These are phyloP conservation scores for Microctenopoma steveboyesi DNA, from an alignment of 2,797 vertebrate species.

Conservation along the genomic window DNA sequence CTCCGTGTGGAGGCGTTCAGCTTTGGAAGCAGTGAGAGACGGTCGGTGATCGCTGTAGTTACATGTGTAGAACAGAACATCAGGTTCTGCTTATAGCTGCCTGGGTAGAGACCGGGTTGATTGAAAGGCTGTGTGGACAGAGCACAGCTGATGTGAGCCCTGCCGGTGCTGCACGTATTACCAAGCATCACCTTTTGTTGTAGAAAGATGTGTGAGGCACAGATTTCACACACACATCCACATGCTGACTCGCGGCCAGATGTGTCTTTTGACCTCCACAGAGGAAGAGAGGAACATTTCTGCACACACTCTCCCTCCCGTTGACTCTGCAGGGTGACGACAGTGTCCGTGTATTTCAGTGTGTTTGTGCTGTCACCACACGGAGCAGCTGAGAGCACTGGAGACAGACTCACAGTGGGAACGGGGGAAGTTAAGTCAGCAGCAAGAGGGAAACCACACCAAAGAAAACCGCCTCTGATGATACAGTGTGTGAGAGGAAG, in stretches of 20 bases:
- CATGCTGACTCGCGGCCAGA: constrained; percentile 32
- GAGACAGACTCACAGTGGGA: neutral
- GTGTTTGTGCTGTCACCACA: neutral
- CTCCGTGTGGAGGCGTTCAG: too few species aligned
- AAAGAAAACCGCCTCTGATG: constrained; percentile 13
- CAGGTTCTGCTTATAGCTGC: too few species aligned
- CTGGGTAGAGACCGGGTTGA: too few species aligned
- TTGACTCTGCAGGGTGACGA: neutral
- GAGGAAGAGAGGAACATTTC: constrained; percentile 21
- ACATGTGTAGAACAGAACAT: too few species aligned
- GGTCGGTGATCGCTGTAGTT: too few species aligned
- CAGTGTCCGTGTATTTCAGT: neutral
- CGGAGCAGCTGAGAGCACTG: neutral
- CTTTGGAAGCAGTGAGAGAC: too few species aligned
- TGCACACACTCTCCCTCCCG: neutral
- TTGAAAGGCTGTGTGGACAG: too few species aligned
- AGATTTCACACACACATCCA: neutral
- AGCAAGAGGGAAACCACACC: constrained; percentile 34
- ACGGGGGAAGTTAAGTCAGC: constrained; percentile 27
- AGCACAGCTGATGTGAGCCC: too few species aligned
- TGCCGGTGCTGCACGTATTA: too few species aligned
- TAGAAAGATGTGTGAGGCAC: too few species aligned
- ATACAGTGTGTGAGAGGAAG: neutral
- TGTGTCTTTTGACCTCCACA: constrained; percentile 46
- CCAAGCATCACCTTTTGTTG: too few species aligned